A percentile compares a stretch with the other conserved stretches of the same genome.
Conservation (phyloP, 2,797 vertebrate species). For the Anguilla obscura region DNA sequence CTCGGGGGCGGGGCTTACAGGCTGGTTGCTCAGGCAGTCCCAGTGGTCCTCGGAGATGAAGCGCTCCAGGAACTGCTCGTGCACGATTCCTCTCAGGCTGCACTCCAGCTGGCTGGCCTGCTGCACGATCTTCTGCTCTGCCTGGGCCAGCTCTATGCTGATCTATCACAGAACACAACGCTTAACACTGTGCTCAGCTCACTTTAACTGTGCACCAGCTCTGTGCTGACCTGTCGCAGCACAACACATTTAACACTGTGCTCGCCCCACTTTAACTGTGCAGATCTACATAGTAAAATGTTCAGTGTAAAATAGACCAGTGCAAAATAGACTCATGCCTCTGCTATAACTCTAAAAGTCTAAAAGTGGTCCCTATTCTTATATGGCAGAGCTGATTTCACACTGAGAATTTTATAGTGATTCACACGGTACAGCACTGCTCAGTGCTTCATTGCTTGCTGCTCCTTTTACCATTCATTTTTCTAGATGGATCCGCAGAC, state of each 20-base stretch:
- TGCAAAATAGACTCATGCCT: not conserved
- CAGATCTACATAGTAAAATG: not conserved
- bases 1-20: conserved; percentile 55
- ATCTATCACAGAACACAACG: conserved; percentile 64
- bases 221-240: not conserved
- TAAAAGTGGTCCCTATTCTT: not conserved
- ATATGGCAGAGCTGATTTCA: not conserved
- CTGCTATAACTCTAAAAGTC: not conserved
- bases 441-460: not conserved
- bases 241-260: not conserved
- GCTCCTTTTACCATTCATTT: not conserved
- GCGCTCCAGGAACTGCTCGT: conserved; percentile 65
- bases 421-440: not conserved
- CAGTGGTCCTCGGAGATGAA: conserved; percentile 75
- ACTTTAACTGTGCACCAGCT: not conserved
- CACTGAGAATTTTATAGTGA: not conserved
- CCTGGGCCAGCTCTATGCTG: conserved; percentile 60
- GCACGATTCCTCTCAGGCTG: conserved; percentile 72
- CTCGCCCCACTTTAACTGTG: not conserved
- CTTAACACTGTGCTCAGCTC: not conserved
- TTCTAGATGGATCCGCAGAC: not conserved
- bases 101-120: conserved; percentile 69
- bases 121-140: conserved; percentile 60
- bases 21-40: conserved; percentile 64
- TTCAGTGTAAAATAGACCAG: not conserved